phyloP scores from a whole-genome alignment of 2,113 vertebrate species.

The Caranx ignobilis region DNA sequence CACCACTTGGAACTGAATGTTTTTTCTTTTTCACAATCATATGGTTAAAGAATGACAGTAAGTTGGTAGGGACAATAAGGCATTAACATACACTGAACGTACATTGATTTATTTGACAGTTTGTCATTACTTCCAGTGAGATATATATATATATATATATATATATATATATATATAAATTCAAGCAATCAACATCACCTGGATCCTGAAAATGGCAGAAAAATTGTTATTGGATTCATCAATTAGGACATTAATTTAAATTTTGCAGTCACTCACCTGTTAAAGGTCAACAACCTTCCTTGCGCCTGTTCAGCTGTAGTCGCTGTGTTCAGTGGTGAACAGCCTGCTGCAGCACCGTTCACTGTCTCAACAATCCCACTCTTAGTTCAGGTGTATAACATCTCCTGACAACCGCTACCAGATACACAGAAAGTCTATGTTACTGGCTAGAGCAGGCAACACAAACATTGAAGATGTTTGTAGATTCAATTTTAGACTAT shows the following conservation, averaged over 20 bases:
- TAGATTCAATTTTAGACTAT: background rate
- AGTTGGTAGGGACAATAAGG: too few species aligned
- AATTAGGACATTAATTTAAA: background rate
- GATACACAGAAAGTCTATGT: background rate
- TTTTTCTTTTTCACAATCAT: too few species aligned
- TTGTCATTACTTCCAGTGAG: too few species aligned
- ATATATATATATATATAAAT: too few species aligned
- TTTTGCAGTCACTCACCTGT: background rate
- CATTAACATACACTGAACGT: too few species aligned
- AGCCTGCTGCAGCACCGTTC: background rate
- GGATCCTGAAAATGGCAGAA: background rate
- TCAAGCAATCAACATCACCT: background rate
- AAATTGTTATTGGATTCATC: background rate
- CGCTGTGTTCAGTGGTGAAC: background rate
- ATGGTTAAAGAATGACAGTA: too few species aligned
- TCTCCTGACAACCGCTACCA: background rate
- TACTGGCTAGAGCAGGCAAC: background rate
- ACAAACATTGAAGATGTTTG: background rate
- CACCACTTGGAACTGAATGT: too few species aligned
- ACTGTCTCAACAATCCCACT: background rate
- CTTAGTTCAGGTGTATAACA: background rate
- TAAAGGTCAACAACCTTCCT: background rate
- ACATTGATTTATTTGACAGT: too few species aligned
- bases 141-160: too few species aligned
- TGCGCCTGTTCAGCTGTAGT: background rate